phyloP scores from a whole-genome alignment of 2,113 vertebrate species.

The Peromyscus californicus region DNA sequence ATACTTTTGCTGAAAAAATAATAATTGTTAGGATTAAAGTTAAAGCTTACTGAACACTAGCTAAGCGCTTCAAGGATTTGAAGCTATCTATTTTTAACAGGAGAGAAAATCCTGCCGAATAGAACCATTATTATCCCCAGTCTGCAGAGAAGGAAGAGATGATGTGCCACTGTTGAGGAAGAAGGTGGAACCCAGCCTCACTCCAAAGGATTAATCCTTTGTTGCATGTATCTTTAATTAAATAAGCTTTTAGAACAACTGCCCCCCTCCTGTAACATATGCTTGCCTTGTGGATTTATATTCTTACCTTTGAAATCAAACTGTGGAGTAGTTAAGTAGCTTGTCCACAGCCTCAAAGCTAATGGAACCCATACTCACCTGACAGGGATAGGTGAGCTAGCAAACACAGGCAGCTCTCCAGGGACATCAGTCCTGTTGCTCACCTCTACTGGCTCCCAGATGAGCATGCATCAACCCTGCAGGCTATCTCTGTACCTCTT shows the following conservation, averaged over 20 bases:
- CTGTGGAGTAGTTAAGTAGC: neutral
- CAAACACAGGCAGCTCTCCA: neutral
- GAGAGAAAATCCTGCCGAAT: neutral
- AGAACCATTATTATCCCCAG: neutral
- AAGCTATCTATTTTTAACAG: slow-evolving; percentile 11
- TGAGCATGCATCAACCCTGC: no score
- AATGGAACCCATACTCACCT: neutral
- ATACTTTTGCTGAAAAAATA: slow-evolving; percentile 41
- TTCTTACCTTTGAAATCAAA: slow-evolving; percentile 30
- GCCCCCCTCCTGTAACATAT: neutral
- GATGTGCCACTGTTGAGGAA: neutral
- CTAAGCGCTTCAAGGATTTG: neutral
- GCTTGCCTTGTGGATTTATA: neutral
- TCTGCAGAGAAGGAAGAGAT: neutral
- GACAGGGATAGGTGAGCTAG: neutral
- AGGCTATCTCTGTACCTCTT: no score
- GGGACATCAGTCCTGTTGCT: neutral
- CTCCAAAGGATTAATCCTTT: neutral
- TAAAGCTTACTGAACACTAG: neutral
- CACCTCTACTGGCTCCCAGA: neutral
- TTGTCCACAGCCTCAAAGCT: neutral
- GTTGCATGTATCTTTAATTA: slow-evolving; percentile 13
- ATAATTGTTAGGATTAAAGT: slow-evolving; percentile 12
- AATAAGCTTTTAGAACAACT: slow-evolving; percentile 31
- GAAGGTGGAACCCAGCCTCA: neutral